These are phyloP conservation scores for Mythimna lalbum DNA, from an alignment of 2,888 invertebrate genomes.

Conservation along the genomic window DNA sequence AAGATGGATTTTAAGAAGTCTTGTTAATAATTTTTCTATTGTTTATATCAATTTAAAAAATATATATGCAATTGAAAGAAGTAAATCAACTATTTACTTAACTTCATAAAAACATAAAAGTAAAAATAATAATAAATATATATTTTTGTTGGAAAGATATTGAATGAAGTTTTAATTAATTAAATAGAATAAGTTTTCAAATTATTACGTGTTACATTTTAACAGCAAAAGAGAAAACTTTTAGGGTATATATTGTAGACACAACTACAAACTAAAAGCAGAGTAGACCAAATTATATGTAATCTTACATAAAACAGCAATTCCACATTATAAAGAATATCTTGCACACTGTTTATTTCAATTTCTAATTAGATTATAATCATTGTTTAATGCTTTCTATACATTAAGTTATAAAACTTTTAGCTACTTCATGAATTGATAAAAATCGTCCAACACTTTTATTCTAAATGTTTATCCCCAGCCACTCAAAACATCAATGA, in stretches of 20 bases:
- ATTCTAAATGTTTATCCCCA: neutral
- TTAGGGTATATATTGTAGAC: neutral
- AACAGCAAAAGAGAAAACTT: neutral
- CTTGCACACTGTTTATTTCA: slow-evolving; percentile 14
- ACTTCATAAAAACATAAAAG: neutral
- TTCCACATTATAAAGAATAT: neutral
- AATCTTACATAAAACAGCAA: neutral
- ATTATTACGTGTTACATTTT: neutral
- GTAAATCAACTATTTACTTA: too few relatives aligned
- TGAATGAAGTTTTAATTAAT: too few relatives aligned
- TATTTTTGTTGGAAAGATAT: neutral
- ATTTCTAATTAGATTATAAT: neutral
- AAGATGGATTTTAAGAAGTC: too few relatives aligned
- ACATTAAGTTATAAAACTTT: neutral
- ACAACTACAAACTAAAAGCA: neutral
- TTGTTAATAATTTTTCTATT: too few relatives aligned
- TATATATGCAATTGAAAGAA: too few relatives aligned
- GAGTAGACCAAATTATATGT: neutral
- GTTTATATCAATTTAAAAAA: too few relatives aligned
- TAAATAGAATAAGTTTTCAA: neutral
- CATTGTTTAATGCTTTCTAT: slow-evolving; percentile 1
- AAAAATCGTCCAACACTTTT: neutral
- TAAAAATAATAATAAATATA: too few relatives aligned
- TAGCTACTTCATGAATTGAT: neutral
- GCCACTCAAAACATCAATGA: neutral